Base-by-base conservation (phyloP, 2,113 vertebrate genomes). In the Quiscalus mexicanus region DNA sequence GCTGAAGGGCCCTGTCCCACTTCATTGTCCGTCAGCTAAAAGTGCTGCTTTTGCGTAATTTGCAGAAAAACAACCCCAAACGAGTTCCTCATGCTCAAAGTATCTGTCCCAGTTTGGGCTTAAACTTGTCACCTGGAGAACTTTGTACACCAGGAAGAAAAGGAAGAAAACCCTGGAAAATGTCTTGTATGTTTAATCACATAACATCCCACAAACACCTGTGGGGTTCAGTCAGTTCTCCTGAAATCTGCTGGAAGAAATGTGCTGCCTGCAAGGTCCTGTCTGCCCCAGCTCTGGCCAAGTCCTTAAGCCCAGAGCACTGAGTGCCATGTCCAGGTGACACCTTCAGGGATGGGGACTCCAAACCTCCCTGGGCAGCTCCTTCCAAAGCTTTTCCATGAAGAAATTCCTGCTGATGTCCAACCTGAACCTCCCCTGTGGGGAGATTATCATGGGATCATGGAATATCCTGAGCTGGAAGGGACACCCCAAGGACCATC, bases 151-250 rank as follows among this genome's bases (percentile, higher is more conserved):
- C 30, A 14, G 37, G 47, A 68, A 69, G 41, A 55, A 27, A 62
- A 76, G 25, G 52, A 77, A n/a, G 39, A 67, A 69, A 60, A 74
- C 4, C 28, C 24, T 67, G 39, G 20, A 18, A 62, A 75, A 67
- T 22, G 17, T 45, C 33, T 77, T 77, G 42, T 74, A 62, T 45
- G 23, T 87, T 96, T 89, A 89, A 87, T 87, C n/a, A 44, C 12
- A 3, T 4, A 39, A 50, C 33, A 55, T 21, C 64, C 64, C 55
- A 37, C 37, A 49, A 79, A 27, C 0, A 12, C 30, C 27, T 11
- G 14, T 0, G 0, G 58, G 55, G 55, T 45, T 35, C 4, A 11
- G 4, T 45, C 47, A 49, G 35, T 20, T 68, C 55, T 78, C 41
- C 44, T 30, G n/a, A 35, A 45, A 60, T 17, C 13, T 63, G 31